These are phyloP conservation scores for Vulpes vulpes DNA, from an alignment of 2,113 vertebrate species.

Conservation along the genomic window DNA sequence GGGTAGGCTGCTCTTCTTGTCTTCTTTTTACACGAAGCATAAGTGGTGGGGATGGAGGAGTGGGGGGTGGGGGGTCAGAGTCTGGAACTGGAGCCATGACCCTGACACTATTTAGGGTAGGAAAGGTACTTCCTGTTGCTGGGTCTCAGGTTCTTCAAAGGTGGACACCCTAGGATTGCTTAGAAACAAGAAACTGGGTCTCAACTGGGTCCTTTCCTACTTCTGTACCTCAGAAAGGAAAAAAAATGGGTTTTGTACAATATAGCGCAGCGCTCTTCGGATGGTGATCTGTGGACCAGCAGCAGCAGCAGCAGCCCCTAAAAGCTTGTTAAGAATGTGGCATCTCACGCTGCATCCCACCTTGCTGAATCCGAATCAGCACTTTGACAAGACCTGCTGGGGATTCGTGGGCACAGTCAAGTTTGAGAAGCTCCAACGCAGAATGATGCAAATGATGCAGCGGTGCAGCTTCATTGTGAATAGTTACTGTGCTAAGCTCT, in stretches of 20 bases:
- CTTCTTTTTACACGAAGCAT: neutral
- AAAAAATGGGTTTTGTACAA: neutral
- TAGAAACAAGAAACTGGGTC: neutral
- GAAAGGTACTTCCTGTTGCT: neutral
- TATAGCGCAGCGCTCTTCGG: neutral
- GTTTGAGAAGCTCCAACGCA: neutral
- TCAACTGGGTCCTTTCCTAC: neutral
- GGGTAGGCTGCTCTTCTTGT: conserved; percentile 86
- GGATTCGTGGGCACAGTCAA: neutral
- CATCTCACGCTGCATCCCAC: neutral
- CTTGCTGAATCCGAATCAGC: neutral
- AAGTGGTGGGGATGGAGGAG: neutral
- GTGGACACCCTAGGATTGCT: neutral
- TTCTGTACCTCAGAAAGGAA: neutral
- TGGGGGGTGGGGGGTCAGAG: too few species aligned
- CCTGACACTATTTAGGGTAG: neutral
- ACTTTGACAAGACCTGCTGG: neutral
- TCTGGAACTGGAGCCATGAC: neutral
- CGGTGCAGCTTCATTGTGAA: neutral
- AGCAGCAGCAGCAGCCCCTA: neutral
- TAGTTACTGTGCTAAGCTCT: neutral
- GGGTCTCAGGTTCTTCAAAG: neutral
- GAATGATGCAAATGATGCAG: neutral
- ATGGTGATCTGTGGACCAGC: neutral
- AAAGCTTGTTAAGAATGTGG: neutral